Conservation (phyloP, 2,113 vertebrate species). For the Carollia perspicillata region DNA sequence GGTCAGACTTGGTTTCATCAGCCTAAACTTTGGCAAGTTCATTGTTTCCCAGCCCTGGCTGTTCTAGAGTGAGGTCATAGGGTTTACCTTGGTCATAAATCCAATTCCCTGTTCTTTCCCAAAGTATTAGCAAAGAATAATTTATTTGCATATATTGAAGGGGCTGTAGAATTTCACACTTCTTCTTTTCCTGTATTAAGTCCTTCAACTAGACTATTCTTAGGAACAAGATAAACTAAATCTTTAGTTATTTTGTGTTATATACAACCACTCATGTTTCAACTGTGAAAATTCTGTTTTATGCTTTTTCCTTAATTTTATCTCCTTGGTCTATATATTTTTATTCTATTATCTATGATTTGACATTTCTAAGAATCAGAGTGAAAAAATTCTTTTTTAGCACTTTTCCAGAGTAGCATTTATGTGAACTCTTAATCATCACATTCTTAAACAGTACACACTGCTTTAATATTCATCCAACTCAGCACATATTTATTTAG, state of each 20-base stretch:
- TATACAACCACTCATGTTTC: background rate
- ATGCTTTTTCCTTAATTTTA: constrained; percentile 1
- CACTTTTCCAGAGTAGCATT: background rate
- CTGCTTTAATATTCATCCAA: background rate
- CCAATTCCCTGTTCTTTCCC: background rate
- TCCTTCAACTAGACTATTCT: background rate
- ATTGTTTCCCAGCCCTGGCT: background rate
- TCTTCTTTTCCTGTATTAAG: background rate
- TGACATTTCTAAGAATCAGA: background rate
- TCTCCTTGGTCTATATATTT: background rate
- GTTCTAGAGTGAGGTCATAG: background rate
- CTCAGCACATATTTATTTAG: background rate
- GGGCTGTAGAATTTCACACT: background rate
- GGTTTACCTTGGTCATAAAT: background rate
- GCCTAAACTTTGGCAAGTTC: background rate
- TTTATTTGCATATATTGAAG: background rate
- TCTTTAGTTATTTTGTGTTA: background rate
- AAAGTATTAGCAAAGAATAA: background rate
- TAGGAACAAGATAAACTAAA: background rate
- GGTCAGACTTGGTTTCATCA: background rate
- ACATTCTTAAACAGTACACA: background rate
- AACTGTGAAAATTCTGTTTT: background rate
- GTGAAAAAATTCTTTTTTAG: background rate
- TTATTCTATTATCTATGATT: background rate
- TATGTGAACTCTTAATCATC: background rate